phyloP scores from a whole-genome alignment of 2,888 invertebrate genomes.

The Metopia argyrocephala region DNA sequence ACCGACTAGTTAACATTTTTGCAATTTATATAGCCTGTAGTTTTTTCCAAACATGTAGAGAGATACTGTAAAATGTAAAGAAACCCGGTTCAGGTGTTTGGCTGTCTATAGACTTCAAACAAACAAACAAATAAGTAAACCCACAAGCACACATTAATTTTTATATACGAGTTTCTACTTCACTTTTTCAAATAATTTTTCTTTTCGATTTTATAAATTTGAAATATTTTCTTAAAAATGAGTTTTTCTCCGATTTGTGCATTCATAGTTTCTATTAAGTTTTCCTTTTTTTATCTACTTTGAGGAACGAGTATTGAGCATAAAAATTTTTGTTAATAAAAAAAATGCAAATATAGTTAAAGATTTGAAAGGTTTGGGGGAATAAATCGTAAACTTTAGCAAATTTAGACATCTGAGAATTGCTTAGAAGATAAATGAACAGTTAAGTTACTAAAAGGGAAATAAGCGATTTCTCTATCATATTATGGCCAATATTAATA shows the following conservation, averaged over 20 bases:
- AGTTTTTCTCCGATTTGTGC: neutral
- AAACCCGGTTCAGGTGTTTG: no score
- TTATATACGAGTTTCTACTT: neutral
- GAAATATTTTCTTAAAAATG: neutral
- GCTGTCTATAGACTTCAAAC: no score
- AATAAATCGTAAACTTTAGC: slow-evolving; percentile 7
- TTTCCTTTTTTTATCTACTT: slow-evolving; percentile 3
- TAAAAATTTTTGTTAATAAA: neutral
- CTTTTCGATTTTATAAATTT: neutral
- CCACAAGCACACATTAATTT: no score
- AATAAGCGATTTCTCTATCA: no score
- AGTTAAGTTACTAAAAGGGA: neutral
- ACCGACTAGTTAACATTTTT: no score
- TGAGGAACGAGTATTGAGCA: neutral
- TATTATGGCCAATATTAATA: no score
- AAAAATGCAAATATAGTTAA: neutral
- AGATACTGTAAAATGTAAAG: no score
- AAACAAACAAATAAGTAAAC: no score
- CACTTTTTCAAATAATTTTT: neutral
- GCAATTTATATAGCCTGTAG: no score
- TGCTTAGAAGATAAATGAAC: neutral
- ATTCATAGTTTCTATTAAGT: slow-evolving; percentile 59
- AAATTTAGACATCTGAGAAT: neutral
- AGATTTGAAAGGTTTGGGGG: slow-evolving; percentile 19
- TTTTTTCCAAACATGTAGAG: neutral